These are phyloP conservation scores for Lacerta agilis DNA, from an alignment of 2,797 vertebrate genomes.

Conservation along the genomic window DNA sequence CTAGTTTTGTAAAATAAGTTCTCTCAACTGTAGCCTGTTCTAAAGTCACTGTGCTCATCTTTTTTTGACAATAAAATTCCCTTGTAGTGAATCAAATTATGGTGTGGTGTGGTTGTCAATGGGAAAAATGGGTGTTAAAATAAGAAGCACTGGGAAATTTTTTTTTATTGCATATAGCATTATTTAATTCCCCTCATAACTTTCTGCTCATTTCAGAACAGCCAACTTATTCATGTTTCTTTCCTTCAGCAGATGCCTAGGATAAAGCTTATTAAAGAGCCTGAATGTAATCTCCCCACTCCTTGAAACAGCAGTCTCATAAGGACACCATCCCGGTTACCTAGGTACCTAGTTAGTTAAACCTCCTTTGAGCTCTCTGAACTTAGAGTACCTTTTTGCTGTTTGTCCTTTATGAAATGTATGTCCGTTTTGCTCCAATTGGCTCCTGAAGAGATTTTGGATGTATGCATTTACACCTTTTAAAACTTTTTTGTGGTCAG, in stretches of 20 bases:
- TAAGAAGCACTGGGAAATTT: neutral
- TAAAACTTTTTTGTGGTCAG: neutral
- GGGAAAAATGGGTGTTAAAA: neutral
- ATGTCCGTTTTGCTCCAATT: neutral
- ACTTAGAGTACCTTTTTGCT: neutral
- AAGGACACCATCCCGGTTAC: neutral
- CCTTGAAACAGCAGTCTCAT: neutral
- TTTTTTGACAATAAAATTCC: neutral
- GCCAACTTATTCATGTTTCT: neutral
- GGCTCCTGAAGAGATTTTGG: neutral
- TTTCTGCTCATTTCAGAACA: neutral
- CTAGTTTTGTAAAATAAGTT: neutral
- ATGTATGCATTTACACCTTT: neutral
- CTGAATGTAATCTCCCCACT: neutral
- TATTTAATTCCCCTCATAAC: neutral
- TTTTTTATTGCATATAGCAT: neutral
- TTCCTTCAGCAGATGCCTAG: slow-evolving; percentile 19
- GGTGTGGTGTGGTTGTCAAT: neutral
- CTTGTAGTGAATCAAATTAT: neutral
- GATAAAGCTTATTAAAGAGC: neutral
- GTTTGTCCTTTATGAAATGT: neutral
- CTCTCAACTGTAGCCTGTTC: neutral
- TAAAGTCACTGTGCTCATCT: neutral
- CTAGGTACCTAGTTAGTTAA: slow-evolving; percentile 1
- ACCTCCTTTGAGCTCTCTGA: neutral